Evolutionary conservation across 1,140 invertebrate species (phyloP), one percentile per base, ranked within the genome.

Genomic region (Venustaconcha ellipsiformis): DNA sequence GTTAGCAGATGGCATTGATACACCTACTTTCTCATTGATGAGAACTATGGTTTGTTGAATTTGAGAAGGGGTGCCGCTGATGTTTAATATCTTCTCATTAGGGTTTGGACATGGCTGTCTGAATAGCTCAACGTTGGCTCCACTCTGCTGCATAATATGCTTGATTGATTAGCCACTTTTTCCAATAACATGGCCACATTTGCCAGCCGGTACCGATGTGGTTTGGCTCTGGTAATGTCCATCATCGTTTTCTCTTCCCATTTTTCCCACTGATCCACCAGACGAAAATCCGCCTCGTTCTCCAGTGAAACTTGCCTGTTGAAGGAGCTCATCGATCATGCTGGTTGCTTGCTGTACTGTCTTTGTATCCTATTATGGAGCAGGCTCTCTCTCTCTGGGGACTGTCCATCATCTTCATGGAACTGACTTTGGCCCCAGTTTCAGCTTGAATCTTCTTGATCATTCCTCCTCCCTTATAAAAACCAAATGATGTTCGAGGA

Each of bases 111-210:
- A 86, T 20, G 85, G 85, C 74, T 89, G 83, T 70, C 89, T 88
- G 69, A 90, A 86, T 30, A 92, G 85, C 78, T 92, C 91, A 60
- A 92, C 91, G 82, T 91, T 88, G 37, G 90, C 91, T 63, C 90
- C 90, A 37, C 89, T 90, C 67, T 84, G 80, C 57, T 88, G 79
- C 78, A 90, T 91, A 60, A 92, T 91, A 78, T 88, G 83, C 60
- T 88, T 81, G 17, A 92, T 91, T 1, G 89, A 91, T 75, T 91
- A 90, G 75, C 90, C 91, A 93, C 89, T 96, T 93, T 97, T 95
- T 74, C 97, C 97, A 89, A 99, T 98, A 65, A 99, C 96, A 77
- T 98, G 94, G 23, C 98, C 98, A 91, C 97, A 97, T 90, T 98
- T 98, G 70, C 94, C 94, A 65, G 95, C 94, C 20, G 97, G 96